phyloP scores from a whole-genome alignment of 2,113 vertebrate species.

The Oreotrochilus melanogaster region DNA sequence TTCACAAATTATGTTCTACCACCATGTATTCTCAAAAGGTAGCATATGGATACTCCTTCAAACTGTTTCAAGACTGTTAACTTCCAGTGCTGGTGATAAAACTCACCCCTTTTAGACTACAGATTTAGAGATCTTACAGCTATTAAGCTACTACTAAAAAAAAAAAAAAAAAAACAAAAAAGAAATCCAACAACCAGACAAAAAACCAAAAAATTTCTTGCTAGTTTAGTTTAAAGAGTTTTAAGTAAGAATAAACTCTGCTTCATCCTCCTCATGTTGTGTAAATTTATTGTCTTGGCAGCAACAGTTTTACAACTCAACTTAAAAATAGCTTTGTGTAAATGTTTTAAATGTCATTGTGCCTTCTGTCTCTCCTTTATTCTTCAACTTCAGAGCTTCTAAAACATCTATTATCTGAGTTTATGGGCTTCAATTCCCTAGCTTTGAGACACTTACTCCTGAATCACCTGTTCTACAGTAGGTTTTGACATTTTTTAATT shows the following conservation, averaged over 20 bases:
- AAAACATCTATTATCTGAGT: neutral
- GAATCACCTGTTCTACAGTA: neutral
- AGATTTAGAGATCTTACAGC: neutral
- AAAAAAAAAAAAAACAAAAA: neutral
- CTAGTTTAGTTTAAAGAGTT: neutral
- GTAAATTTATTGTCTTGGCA: neutral
- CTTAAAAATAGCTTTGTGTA: neutral
- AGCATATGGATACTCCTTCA: neutral
- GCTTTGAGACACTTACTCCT: neutral
- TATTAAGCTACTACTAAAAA: neutral
- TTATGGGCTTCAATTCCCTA: neutral
- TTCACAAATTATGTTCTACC: neutral
- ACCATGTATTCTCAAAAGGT: neutral
- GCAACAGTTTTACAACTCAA: neutral
- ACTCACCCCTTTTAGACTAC: accelerated
- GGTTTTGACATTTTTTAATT: neutral
- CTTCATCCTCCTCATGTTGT: neutral
- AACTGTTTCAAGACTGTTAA: neutral
- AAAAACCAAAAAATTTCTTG: neutral
- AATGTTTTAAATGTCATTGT: neutral
- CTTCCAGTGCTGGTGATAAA: neutral
- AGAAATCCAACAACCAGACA: neutral
- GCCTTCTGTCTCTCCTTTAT: neutral
- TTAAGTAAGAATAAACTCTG: neutral
- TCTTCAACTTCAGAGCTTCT: neutral